Evolutionary conservation across 2,888 invertebrate genomes (phyloP), one percentile per base, ranked within the genome.

Genomic region (Crossocerus cetratus): DNA sequence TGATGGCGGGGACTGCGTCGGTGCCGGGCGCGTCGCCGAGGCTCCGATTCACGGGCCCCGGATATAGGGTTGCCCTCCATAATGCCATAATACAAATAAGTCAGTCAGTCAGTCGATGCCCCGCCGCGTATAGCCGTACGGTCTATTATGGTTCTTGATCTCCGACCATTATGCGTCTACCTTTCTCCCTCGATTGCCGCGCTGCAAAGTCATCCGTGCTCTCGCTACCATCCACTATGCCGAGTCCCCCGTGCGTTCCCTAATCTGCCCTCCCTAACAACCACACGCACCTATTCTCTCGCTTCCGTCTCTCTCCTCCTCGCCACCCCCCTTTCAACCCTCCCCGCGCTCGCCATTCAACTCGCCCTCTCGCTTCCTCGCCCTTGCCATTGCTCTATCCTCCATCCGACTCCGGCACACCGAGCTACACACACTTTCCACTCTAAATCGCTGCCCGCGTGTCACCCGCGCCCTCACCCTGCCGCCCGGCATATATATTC

Each of bases 81-180:
- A 82, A 82, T 82, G 58, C 77, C 70, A 80, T 80, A 82, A 84
- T 84, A 83, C 84, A 84, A 84, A 84, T 81, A 82, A 80, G 82
- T 76, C 81, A 73, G 73, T 77, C 77, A 73, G 73, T 77, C 77
- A 73, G 80, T 81, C 70, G 76, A 57, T 78, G 73, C 77, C 79
- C 76, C 69, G 77, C 60, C 72, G 77, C 78, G 57, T 73, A 65
- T 74, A 68, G 69, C 74, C 72, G 69, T 16, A 69, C 75, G 83
- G 83, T 83, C 84, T 80, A 84, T 84, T 84, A 84, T 84, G 73
- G 78, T 82, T 81, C 84, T 84, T 84, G 84, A 84, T 84, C 84
- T 83, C 74, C 76, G 64, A 72, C 82, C 76, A 84, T 84, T 84
- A 82, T 83, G 69, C 75, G 72, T 76, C 79, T 68, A 74, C 82